These are phyloP conservation scores for Columba livia DNA, from an alignment of 2,113 vertebrate genomes.

Conservation along the genomic window DNA sequence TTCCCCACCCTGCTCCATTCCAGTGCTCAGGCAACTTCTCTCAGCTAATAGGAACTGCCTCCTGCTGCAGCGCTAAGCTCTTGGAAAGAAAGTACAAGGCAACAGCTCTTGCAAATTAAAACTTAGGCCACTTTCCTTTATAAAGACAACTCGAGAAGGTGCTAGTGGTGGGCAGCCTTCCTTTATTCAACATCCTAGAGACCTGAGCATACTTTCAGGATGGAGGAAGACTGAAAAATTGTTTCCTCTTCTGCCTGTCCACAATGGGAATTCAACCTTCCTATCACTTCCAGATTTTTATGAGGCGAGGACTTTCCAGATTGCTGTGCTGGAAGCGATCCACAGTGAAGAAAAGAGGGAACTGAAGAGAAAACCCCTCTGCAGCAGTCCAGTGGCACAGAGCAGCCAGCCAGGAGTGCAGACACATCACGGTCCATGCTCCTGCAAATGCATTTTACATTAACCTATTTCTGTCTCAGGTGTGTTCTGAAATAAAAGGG, in stretches of 20 bases:
- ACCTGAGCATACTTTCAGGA: background rate
- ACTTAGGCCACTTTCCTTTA: background rate
- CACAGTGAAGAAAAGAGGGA: background rate
- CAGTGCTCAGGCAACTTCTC: background rate
- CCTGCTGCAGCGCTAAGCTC: background rate
- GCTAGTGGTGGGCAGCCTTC: background rate
- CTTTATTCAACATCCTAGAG: background rate
- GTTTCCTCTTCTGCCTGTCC: background rate
- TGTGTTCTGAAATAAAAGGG: background rate
- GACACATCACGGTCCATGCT: background rate
- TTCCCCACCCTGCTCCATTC: background rate
- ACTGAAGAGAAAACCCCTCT: background rate
- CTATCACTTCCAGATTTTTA: background rate
- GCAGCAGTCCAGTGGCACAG: background rate
- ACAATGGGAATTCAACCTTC: background rate
- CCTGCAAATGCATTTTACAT: background rate
- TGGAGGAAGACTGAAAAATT: background rate
- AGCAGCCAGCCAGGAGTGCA: background rate
- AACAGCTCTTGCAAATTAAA: background rate
- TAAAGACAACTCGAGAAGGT: background rate
- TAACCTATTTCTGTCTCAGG: background rate
- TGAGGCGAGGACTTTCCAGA: background rate
- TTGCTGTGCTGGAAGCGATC: background rate
- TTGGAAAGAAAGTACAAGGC: background rate
- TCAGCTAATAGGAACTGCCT: background rate